Evolutionary conservation across 1,140 invertebrate species (phyloP).

Genomic region (Eurosta solidaginis): DNA sequence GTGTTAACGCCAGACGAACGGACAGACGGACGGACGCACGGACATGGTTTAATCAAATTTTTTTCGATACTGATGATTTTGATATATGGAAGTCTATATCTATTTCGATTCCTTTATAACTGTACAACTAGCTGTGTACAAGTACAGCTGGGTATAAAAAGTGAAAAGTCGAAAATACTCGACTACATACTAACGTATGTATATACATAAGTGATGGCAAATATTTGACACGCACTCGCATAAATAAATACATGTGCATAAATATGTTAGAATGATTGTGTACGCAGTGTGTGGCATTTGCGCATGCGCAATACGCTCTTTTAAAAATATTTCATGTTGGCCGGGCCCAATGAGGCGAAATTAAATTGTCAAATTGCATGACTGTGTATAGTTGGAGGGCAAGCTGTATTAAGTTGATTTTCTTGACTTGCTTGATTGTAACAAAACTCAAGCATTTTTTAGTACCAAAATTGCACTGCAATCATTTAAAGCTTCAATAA

Average conservation of each 20-base stretch:
- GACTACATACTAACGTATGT: too few species aligned
- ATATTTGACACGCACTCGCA: neutral
- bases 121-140: too few species aligned
- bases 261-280: neutral
- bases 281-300: conserved; percentile 5
- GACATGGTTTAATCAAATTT: too few species aligned
- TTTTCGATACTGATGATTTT: too few species aligned
- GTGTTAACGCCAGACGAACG: too few species aligned
- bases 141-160: too few species aligned
- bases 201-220: too few species aligned
- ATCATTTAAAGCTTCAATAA: neutral
- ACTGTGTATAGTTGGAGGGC: neutral
- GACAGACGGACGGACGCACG: too few species aligned
- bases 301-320: conserved; percentile 16
- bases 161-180: too few species aligned
- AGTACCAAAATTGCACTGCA: neutral
- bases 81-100: too few species aligned
- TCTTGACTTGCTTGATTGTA: neutral
- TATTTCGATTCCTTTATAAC: too few species aligned
- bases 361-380: neutral
- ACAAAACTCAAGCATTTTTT: too few species aligned
- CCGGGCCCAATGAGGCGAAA: neutral
- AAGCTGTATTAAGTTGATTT: neutral
- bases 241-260: neutral
- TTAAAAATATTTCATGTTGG: neutral